Base-by-base conservation (phyloP, 2,888 invertebrate species). In the Hydroisotoma schaefferi region DNA sequence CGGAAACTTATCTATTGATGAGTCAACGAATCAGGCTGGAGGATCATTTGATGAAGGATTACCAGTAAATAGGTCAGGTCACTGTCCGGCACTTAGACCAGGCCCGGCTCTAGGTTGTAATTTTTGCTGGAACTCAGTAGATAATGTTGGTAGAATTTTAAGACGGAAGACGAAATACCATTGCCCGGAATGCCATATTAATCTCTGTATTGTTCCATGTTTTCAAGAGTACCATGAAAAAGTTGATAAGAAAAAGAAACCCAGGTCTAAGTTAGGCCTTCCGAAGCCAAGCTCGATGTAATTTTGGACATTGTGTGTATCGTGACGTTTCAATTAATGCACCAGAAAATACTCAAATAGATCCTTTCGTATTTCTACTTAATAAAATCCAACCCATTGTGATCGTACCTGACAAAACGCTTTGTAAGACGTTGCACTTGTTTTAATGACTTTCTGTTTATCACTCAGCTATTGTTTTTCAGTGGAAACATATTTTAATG, bases 41-140 rank as follows among this genome's bases (percentile, higher is more conserved):
- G 28, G 40, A 18, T 57, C 62, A 37, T 59, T 55, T 8, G 60
- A 63, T 22, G 65, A 62, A n/a, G 65, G 65, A 6, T 60, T 68
- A 44, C 60, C 63, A 8, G 59, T 69, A 22, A 69, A 70, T 20
- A 80, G 89, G 59, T 86, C 87, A 49, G 87, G 87, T 74, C 90
- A 91, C 78, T 90, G 90, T 75, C 91, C 90, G 8, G 87, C 87
- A 10, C 85, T 88, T 52, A 80, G 91, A 55, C 85, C 87, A 8
- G 91, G 91, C 0, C 55, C 55, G n/a, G 90, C 90, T 2, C 79
- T 91, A 65, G 88, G 90, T 70, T 91, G 91, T 78, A 90, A 90
- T 78, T 90, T 86, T 76, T 91, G 91, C 78, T 91, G 91, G 91
- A 91, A 91, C 76, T 90, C 90, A 0, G 87, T 90, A 47, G 90